Base-by-base conservation (phyloP, 2,888 invertebrate genomes). In the Minunthozetes semirufus region DNA sequence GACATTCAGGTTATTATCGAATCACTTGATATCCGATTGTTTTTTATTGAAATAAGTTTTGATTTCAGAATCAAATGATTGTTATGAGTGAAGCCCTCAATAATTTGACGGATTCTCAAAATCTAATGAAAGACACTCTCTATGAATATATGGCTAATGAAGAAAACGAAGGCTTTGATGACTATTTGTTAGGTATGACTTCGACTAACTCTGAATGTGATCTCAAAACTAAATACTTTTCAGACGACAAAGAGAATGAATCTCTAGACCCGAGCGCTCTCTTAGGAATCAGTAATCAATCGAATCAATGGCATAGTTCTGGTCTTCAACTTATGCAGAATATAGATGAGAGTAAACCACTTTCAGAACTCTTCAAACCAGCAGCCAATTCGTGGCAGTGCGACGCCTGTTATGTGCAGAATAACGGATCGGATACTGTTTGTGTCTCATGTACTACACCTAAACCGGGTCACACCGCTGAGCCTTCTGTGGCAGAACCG, bases 371-470 rank as follows among this genome's bases (percentile, higher is more conserved):
- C 79, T 88, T 87, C 78, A 88, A 87, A 79, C 85, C 85, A 1
- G 81, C 84, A 0, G 80, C 82, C 27, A 86, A 85, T 70, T 85
- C 86, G 25, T 90, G 90, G 90, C 87, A 88, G 79, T 90, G 90
- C 81, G 82, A 85, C 0, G 83, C 83, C 25, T 90, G 90, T 80
- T 84, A 87, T 82, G 83, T 89, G 17, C 83, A 85, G 56, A 90
- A 90, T 81, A 82, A 85, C 11, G 80, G 81, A 0, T 82, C 82
- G n/a, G 81, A 80, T 1, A 80, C 78, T 3, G 82, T 82, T 33
- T 88, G 88, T 79, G 83, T 84, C 9, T 87, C 88, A 27, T 88
- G 88, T 80, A 76, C 59, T 59, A 72, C 81, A 59, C 77, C 80
- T 0, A 79, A 80, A 25, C 70, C 70, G 1, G 46, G 46, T 2